A percentile compares a stretch with the other conserved stretches of the same genome.
phyloP scores from a whole-genome alignment of 1,140 invertebrate genomes.

The Pogonomyrmex barbatus region DNA sequence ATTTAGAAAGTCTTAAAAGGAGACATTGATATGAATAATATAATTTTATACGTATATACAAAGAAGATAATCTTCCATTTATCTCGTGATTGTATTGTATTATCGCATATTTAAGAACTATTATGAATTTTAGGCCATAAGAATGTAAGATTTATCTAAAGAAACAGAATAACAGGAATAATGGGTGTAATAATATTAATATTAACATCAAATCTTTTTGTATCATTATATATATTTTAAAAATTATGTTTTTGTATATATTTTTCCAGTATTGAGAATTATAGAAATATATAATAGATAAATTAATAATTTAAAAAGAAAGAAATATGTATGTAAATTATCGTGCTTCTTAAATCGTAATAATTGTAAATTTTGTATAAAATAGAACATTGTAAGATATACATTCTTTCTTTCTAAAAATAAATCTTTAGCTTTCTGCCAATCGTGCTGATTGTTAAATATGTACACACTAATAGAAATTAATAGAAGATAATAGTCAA shows the following conservation, averaged over 20 bases:
- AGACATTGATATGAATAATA: constrained; percentile 85
- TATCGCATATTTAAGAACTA: constrained; percentile 69
- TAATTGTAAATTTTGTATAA: not conserved
- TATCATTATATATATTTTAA: constrained; percentile 37
- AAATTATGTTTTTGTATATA: not conserved
- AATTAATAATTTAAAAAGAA: constrained; percentile 8
- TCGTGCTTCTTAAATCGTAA: not conserved
- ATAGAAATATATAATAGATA: not conserved
- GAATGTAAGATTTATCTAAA: constrained; percentile 75
- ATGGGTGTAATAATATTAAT: constrained; percentile 59
- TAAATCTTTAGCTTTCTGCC: not conserved
- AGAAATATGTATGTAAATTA: not conserved
- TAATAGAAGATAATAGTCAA: not conserved
- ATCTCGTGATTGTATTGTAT: constrained; percentile 71
- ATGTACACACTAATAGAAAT: constrained; percentile 18
- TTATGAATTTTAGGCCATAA: constrained; percentile 55
- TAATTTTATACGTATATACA: constrained; percentile 82
- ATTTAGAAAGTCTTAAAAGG: constrained; percentile 84
- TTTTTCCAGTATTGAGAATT: constrained; percentile 17
- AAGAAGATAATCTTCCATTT: constrained; percentile 81
- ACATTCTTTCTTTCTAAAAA: constrained; percentile 6
- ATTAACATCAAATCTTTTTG: constrained; percentile 74
- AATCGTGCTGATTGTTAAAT: not conserved
- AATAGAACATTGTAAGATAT: not conserved
- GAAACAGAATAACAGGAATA: constrained; percentile 69